Evolutionary conservation across 2,888 invertebrate species (phyloP).

Genomic region (Trissonchulus latispiculum): DNA sequence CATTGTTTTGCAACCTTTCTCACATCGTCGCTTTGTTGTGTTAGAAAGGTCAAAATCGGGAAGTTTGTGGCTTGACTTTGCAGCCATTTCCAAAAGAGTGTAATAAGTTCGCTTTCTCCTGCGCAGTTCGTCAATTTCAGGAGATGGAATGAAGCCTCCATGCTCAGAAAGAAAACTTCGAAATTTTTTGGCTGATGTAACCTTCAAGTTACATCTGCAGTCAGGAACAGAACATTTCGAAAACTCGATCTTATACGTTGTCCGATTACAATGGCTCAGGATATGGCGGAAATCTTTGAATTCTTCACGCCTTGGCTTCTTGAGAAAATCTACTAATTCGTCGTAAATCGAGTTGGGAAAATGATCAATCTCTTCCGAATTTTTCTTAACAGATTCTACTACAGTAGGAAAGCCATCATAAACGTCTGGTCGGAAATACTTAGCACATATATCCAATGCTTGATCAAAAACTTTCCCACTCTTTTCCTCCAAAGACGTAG

Average conservation of each 20-base stretch:
- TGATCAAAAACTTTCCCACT: neutral
- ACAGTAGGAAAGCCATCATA: neutral
- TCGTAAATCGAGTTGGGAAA: neutral
- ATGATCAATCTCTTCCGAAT: neutral
- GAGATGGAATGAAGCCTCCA: neutral
- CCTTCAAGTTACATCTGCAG: neutral
- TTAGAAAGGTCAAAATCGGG: too few relatives aligned
- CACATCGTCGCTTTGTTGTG: too few relatives aligned
- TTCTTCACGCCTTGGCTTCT: too few relatives aligned
- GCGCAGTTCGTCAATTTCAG: neutral
- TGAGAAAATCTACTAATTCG: neutral
- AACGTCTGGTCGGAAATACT: neutral
- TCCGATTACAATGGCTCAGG: neutral
- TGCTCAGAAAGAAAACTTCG: neutral
- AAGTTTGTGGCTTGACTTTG: too few relatives aligned
- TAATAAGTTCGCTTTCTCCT: neutral
- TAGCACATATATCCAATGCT: neutral
- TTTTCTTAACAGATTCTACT: neutral
- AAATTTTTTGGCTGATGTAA: too few relatives aligned
- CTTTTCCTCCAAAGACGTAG: neutral
- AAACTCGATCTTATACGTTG: neutral
- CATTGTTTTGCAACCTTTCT: too few relatives aligned
- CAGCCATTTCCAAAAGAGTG: neutral
- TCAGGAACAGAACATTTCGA: neutral
- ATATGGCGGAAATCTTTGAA: neutral